phyloP scores from a whole-genome alignment of 2,888 invertebrate species.

The Serripes groenlandicus region DNA sequence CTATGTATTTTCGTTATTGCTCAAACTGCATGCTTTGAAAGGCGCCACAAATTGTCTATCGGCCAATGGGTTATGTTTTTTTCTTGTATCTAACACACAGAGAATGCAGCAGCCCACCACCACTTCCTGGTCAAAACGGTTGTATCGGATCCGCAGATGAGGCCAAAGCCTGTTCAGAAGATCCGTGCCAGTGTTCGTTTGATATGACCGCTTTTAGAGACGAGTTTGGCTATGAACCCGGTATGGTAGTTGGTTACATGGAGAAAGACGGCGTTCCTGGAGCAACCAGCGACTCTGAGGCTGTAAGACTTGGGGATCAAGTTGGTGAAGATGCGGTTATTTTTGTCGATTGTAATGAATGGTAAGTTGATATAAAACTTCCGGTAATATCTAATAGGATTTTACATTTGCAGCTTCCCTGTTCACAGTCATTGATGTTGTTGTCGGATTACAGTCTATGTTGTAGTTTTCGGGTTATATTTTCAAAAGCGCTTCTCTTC shows the following conservation, averaged over 20 bases:
- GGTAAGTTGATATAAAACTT: constrained; percentile 28
- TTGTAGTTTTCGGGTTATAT: too few species aligned
- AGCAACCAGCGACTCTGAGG: constrained; percentile 29
- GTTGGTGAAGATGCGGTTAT: constrained; percentile 29
- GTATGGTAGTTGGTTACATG: constrained; percentile 44
- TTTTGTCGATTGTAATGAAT: constrained; percentile 42
- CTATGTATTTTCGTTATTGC: too few species aligned
- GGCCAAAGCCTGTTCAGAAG: constrained; percentile 4
- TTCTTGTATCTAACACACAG: constrained; percentile 22
- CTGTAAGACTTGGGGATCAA: constrained; percentile 38
- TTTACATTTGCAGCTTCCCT: too few species aligned
- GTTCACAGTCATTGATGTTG: too few species aligned
- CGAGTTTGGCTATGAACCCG: constrained; percentile 42
- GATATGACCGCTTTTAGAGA: constrained; percentile 30
- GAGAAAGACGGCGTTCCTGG: constrained; percentile 45
- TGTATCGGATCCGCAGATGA: constrained; percentile 36
- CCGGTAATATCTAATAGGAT: too few species aligned
- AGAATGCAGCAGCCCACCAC: constrained; percentile 41
- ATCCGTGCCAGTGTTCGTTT: constrained; percentile 39
- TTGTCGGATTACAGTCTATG: too few species aligned
- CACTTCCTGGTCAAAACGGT: constrained; percentile 36
- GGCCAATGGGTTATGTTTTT: too few species aligned
- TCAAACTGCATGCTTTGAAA: too few species aligned
- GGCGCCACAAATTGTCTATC: too few species aligned
- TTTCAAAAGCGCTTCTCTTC: too few species aligned